phyloP scores from a whole-genome alignment of 2,797 vertebrate genomes.

The Lacerta bilineata region DNA sequence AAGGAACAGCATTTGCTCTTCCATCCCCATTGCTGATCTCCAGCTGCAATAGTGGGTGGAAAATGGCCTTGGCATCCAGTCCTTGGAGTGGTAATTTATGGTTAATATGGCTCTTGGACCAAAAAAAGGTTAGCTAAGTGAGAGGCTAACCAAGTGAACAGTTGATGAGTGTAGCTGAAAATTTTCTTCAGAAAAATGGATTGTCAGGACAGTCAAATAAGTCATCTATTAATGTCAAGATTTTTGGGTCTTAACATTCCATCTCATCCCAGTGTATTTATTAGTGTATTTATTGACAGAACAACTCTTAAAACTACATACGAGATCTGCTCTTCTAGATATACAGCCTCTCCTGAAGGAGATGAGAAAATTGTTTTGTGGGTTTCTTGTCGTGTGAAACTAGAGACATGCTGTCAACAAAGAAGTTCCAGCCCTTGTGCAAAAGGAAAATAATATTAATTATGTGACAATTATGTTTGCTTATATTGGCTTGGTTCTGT shows the following conservation, averaged over 20 bases:
- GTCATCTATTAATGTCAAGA: background rate
- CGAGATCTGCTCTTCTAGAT: background rate
- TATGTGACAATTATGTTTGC: background rate
- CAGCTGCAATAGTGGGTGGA: no score
- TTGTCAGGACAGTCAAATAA: background rate
- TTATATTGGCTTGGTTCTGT: background rate
- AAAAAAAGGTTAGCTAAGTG: background rate
- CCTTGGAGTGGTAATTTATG: no score
- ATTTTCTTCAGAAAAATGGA: background rate
- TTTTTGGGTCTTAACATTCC: background rate
- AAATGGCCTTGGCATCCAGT: no score
- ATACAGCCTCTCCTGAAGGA: background rate
- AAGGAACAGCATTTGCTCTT: no score
- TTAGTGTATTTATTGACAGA: background rate
- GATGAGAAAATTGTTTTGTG: background rate
- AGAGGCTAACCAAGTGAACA: background rate
- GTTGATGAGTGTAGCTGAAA: background rate
- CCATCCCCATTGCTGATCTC: no score
- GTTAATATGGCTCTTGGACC: no score
- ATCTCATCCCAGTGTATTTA: background rate
- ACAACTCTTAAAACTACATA: background rate
- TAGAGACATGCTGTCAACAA: background rate
- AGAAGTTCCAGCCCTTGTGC: background rate
- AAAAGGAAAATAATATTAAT: background rate
- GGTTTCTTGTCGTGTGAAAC: background rate